Evolutionary conservation across 2,797 vertebrate species (phyloP), one percentile per base, ranked within the genome.

Genomic region (Arnoldichthys spilopterus): DNA sequence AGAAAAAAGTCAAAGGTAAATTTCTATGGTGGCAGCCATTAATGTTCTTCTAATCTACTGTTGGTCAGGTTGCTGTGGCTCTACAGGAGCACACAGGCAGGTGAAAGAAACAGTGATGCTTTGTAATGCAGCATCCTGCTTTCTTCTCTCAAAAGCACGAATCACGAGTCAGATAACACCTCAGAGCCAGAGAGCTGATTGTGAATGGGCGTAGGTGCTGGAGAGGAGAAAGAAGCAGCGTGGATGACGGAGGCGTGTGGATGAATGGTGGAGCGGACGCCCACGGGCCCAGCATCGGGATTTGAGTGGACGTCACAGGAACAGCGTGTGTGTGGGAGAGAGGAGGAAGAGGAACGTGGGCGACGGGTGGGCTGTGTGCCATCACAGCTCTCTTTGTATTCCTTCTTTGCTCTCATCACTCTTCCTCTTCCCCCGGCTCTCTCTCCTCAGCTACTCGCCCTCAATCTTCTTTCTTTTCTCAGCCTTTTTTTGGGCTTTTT

Each of bases 281-380:
- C 83, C 79, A 85, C 83, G 59, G 71, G 54, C 43, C 49, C 72
- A 64, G 77, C 81, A 59, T 79, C 79, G 83, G 83, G 79, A 81
- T 81, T 83, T 79, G 86, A 89, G 89, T 87, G 88, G 88, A 93
- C 92, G 91, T 93, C 93, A 94, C 86, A 76, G 89, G 85, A 90
- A 90, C 93, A 93, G 92, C 89, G 90, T 91, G 92, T 91, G 90
- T 82, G 93, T 93, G 92, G 92, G 93, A 84, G 84, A 66, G 40
- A 84, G 79, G 84, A 87, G 86, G 40, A 85, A 84, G 88, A 87
- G 86, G 88, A 88, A 85, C 86, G 93, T 90, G 88, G 91, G 92
- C 88, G 89, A 83, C 85, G 84, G 87, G 92, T 92, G 87, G 92
- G 93, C 90, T 87, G 83, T 75, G 53, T 87, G 92, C 90, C 90